These are phyloP conservation scores for Trissolcus basalis DNA, from an alignment of 1,140 invertebrate genomes.

Conservation along the genomic window DNA sequence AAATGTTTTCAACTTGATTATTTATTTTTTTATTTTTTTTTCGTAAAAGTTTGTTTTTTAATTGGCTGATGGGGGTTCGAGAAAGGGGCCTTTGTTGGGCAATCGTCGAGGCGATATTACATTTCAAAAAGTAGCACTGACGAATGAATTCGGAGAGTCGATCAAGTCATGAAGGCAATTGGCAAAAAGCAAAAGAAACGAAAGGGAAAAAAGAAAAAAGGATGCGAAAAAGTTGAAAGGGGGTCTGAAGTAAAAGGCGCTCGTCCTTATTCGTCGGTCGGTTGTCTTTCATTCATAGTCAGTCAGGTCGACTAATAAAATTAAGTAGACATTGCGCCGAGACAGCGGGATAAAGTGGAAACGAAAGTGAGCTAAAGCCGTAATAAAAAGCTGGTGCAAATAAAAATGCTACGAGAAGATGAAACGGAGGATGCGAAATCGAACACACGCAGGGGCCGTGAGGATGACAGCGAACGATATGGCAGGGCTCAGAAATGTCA, in stretches of 20 bases:
- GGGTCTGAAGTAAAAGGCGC: conserved; percentile 27
- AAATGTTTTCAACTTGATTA: too few relatives aligned
- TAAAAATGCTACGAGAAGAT: background rate
- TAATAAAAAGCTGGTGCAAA: conserved; percentile 4
- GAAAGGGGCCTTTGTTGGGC: conserved; percentile 1
- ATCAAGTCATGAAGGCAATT: conserved; percentile 26
- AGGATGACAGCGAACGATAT: conserved; percentile 32
- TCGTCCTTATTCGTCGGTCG: conserved; percentile 18
- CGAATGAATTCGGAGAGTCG: conserved; percentile 25
- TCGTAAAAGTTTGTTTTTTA: background rate
- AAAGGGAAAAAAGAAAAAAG: conserved; percentile 17
- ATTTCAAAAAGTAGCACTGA: conserved; percentile 27
- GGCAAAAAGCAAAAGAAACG: background rate
- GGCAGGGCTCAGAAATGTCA: conserved; percentile 36
- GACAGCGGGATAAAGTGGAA: conserved; percentile 10
- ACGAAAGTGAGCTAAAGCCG: conserved; percentile 10
- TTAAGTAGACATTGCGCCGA: conserved; percentile 35
- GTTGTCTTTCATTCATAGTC: conserved; percentile 49
- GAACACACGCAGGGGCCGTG: conserved; percentile 2
- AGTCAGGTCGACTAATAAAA: conserved; percentile 50
- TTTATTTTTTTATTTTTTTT: too few relatives aligned
- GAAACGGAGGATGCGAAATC: conserved; percentile 13
- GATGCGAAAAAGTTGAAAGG: conserved; percentile 10
- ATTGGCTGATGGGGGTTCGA: background rate
- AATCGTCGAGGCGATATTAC: conserved; percentile 4